Base-by-base conservation (phyloP, 2,113 vertebrate genomes). In the Heterocephalus glaber region DNA sequence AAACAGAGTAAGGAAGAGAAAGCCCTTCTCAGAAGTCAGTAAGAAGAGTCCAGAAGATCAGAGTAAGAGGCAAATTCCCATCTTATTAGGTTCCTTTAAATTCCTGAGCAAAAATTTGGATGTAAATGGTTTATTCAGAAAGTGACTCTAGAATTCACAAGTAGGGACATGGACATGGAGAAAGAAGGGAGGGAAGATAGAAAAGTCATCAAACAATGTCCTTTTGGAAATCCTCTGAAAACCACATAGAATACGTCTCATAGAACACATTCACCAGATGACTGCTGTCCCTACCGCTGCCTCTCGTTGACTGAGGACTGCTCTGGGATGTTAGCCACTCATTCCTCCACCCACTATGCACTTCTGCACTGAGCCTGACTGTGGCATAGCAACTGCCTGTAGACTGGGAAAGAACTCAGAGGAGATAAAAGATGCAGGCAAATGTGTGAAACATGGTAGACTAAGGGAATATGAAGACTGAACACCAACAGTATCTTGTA, bases 311-410 rank as follows among this genome's bases (percentile, higher is more conserved):
- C 14, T 77, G 60, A 89, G 17, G 13, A 11, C 52, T 41, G 24
- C 47, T 33, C 19, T 47, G 30, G 33, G 6, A 1, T 60, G 2
- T 85, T 35, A n/a, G n/a, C 49, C 68, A 24, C 5, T 5, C 22
- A 33, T 20, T 6, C 26, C 2, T 11, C 44, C 16, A 4, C 1
- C 0, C 0, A 26, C 3, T 56, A 30, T 30, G 38, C 14, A 4
- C 3, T 35, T 95, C 89, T 76, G 49, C 26, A 33, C 1, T 12
- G 44, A 68, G 28, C 47, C 54, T 52, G 33, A 87, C 5, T 33
- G 5, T 74, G 24, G 49, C 13, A 41, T 12, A 83, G 38, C 38
- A 79, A 22, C 14, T 1, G 74, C 22, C 33, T 35, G 2, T 24
- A 10, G 17, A 22, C 38, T 72, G 9, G n/a, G 20, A 83, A 19